A percentile compares a stretch with the other conserved stretches of the same genome.
Conservation (phyloP, 2,888 invertebrate genomes). For the Timema cristinae region DNA sequence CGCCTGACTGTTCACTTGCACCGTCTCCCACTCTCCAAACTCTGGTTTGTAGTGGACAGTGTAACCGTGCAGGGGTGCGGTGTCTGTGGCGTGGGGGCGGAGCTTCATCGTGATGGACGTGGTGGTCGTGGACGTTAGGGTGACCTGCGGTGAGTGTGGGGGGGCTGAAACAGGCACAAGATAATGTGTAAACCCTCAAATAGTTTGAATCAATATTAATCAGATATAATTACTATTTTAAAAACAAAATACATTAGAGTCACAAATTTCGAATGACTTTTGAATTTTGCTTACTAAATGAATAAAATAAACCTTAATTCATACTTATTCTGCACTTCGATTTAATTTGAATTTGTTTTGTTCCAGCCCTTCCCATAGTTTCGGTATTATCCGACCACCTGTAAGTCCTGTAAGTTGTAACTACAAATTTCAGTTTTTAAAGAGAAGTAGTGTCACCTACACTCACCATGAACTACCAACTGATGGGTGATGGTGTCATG, state of each 20-base stretch:
- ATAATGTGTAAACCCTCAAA: neutral
- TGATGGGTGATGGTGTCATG: conserved; percentile 89
- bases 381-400: too few species aligned
- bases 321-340: neutral
- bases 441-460: neutral
- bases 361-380: too few species aligned
- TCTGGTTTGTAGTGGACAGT: conserved; percentile 91
- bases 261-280: neutral
- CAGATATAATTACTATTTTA: neutral
- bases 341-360: too few species aligned
- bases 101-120: conserved; percentile 69
- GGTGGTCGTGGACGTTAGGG: conserved; percentile 68
- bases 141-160: conserved; percentile 72
- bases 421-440: too few species aligned
- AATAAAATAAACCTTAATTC: neutral
- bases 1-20: conserved; percentile 71
- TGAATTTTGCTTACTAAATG: neutral
- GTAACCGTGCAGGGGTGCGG: conserved; percentile 87
- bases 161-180: conserved; percentile 52
- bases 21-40: conserved; percentile 90
- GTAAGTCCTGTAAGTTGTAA: too few species aligned
- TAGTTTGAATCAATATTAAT: neutral
- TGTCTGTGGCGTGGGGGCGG: conserved; percentile 70
- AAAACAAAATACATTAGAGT: neutral
- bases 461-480: conserved; percentile 74